Evolutionary conservation across 2,797 vertebrate species (phyloP).

Genomic region (Eremophila alpestris): DNA sequence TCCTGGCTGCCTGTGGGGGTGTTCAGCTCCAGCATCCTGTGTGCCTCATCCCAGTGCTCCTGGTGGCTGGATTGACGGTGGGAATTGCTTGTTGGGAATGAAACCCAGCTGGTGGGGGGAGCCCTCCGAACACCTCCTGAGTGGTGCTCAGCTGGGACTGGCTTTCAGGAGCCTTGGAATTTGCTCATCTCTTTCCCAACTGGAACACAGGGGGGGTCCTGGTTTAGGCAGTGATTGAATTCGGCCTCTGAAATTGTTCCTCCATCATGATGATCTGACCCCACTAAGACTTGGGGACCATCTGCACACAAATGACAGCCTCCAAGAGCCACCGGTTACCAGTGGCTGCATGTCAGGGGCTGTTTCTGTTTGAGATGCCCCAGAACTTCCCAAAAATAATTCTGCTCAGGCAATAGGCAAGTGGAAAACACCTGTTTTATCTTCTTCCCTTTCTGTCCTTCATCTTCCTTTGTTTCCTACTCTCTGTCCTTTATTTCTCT

Average conservation of each 20-base stretch:
- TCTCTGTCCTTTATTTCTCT: background rate
- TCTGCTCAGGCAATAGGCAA: background rate
- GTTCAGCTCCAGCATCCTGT: accelerated
- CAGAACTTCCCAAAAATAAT: background rate
- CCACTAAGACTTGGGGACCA: background rate
- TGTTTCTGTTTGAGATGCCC: background rate
- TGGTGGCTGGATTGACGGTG: accelerated
- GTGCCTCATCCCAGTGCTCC: background rate
- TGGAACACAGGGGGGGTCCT: background rate
- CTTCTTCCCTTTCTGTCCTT: background rate
- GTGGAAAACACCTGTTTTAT: background rate
- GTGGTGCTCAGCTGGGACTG: background rate
- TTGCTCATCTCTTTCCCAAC: background rate
- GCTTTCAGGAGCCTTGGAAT: background rate
- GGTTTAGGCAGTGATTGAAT: background rate
- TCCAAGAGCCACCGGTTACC: accelerated
- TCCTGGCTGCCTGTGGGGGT: background rate
- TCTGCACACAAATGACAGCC: background rate
- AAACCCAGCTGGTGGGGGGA: accelerated
- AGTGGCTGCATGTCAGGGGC: accelerated
- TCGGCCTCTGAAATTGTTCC: background rate
- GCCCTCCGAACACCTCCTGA: background rate
- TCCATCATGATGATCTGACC: accelerated
- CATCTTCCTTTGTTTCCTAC: background rate
- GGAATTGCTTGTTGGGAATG: background rate